These are phyloP conservation scores for Diceros bicornis DNA, from an alignment of 2,797 vertebrate genomes.

Conservation along the genomic window DNA sequence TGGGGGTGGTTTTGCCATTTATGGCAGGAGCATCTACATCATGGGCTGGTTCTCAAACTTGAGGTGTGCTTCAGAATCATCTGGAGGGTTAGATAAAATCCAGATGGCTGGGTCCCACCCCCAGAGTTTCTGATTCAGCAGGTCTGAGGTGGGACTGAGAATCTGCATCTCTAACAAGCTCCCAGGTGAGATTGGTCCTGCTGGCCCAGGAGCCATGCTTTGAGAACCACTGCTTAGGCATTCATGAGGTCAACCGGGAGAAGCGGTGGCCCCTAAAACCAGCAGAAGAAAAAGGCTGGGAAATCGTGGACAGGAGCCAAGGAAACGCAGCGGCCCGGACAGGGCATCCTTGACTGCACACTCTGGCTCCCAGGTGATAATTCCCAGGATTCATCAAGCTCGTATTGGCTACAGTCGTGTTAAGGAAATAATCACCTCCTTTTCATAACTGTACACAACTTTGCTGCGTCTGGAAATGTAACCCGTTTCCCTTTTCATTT, in stretches of 20 bases:
- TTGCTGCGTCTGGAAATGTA: not conserved
- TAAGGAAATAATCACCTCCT: not conserved
- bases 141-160: not conserved
- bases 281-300: no score
- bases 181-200: not conserved
- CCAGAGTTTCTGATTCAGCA: not conserved
- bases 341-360: not conserved
- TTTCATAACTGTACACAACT: not conserved
- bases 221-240: not conserved
- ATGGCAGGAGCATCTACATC: not conserved
- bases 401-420: fast-evolving
- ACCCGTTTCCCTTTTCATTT: not conserved
- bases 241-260: not conserved
- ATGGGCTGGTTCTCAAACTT: fast-evolving
- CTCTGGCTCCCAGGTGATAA: not conserved
- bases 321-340: not conserved
- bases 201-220: not conserved
- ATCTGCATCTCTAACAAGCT: not conserved
- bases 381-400: not conserved
- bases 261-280: fast-evolving
- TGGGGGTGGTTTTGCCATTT: fast-evolving
- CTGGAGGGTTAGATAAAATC: not conserved
- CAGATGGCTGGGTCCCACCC: not conserved
- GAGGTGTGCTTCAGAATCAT: not conserved
- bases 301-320: not conserved